phyloP scores from a whole-genome alignment of 2,888 invertebrate species.

The Craniophora ligustri region DNA sequence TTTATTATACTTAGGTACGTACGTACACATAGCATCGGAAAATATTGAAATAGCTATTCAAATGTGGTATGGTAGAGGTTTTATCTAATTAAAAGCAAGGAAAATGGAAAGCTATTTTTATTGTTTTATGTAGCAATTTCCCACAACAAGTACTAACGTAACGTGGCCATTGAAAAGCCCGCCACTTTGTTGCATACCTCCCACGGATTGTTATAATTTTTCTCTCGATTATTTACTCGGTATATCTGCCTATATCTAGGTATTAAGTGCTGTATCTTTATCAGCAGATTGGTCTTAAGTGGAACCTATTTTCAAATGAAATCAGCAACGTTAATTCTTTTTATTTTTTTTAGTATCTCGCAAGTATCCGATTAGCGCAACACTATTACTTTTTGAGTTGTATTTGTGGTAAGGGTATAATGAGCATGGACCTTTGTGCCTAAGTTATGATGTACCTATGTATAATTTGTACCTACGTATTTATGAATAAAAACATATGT shows the following conservation, averaged over 20 bases:
- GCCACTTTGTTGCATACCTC: slow-evolving; percentile 39
- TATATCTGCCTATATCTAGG: slow-evolving; percentile 24
- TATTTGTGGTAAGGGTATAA: no score
- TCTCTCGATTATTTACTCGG: slow-evolving; percentile 10
- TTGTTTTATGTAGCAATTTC: slow-evolving; percentile 44
- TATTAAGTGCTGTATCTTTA: neutral
- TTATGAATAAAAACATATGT: no score
- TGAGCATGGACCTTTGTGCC: no score
- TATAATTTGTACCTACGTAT: no score
- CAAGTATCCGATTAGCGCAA: no score
- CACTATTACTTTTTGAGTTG: no score
- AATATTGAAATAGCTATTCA: slow-evolving; percentile 45
- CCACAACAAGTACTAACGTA: slow-evolving; percentile 32
- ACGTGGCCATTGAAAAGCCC: slow-evolving; percentile 38
- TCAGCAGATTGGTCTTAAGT: no score
- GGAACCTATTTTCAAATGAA: neutral
- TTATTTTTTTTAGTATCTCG: no score
- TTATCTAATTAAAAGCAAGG: slow-evolving; percentile 46
- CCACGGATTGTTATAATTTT: slow-evolving; percentile 33
- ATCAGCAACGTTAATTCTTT: neutral
- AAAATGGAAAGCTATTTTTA: slow-evolving; percentile 53
- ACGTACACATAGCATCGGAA: slow-evolving; percentile 41
- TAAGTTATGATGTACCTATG: no score
- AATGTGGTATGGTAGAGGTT: slow-evolving; percentile 21
- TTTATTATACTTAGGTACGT: no score